Evolutionary conservation across 2,113 vertebrate genomes (phyloP).

Genomic region (Amblyopsis rosae): DNA sequence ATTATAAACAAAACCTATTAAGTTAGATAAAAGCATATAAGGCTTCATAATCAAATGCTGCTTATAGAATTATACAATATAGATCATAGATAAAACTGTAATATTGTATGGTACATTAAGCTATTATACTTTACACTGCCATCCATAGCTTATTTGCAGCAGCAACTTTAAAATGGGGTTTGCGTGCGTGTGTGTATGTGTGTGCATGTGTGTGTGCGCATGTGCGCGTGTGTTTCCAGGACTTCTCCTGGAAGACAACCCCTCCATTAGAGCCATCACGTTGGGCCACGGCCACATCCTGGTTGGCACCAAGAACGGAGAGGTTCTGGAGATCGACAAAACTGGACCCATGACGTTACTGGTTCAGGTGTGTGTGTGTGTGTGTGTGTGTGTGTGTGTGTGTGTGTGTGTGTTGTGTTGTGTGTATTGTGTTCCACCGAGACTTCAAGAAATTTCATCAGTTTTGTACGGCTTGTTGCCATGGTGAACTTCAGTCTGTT

Average conservation of each 20-base stretch:
- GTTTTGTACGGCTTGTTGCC: no score
- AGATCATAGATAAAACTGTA: background rate
- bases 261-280: constrained; percentile 93
- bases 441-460: background rate
- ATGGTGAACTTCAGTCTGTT: no score
- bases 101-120: background rate
- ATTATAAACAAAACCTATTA: no score
- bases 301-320: constrained; percentile 96
- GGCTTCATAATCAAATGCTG: no score
- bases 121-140: background rate
- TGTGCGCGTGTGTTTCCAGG: constrained; percentile 69
- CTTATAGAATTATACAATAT: no score
- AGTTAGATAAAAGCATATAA: no score
- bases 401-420: constrained; percentile 2
- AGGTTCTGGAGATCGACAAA: constrained; percentile 97
- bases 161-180: no score
- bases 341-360: constrained; percentile 93
- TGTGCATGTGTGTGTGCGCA: background rate
- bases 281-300: constrained; percentile 95
- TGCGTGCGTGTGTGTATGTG: background rate
- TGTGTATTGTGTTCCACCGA: background rate
- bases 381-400: background rate
- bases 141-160: no score
- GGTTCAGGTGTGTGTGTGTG: background rate
- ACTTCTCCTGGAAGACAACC: constrained; percentile 95